Conservation (phyloP, 2,888 invertebrate species). For the Icerya purchasi region DNA sequence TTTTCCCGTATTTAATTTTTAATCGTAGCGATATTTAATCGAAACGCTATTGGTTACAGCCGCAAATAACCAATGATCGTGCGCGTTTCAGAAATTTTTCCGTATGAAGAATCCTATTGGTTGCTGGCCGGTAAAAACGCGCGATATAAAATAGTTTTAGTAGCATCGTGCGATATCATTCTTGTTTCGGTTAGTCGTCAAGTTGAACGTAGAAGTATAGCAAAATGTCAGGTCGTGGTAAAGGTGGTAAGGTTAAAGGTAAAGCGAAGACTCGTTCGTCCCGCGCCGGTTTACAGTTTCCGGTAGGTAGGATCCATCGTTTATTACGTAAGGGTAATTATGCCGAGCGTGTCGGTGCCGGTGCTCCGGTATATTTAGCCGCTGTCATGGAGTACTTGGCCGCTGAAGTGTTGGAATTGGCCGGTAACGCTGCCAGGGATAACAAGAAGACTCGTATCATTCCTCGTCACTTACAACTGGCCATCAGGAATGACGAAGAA, state of each 20-base stretch:
- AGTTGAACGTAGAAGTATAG: too few species aligned
- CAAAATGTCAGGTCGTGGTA: neutral
- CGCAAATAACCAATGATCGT: too few species aligned
- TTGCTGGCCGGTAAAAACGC: too few species aligned
- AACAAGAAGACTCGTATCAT: neutral
- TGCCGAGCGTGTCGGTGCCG: neutral
- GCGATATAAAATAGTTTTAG: too few species aligned
- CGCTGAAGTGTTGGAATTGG: neutral
- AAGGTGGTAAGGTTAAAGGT: neutral
- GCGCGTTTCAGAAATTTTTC: too few species aligned
- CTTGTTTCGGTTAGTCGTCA: too few species aligned
- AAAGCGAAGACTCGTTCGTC: neutral
- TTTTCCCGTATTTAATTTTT: too few species aligned
- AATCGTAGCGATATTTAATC: too few species aligned
- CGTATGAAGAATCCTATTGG: too few species aligned
- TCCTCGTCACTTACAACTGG: neutral
- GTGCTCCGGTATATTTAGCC: neutral
- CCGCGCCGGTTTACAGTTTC: neutral
- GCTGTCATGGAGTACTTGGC: neutral
- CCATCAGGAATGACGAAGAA: neutral
- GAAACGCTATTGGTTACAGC: too few species aligned
- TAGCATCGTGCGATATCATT: too few species aligned
- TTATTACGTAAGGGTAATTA: neutral
- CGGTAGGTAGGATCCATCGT: neutral
- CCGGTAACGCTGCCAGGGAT: neutral